Evolutionary conservation across 2,797 vertebrate species (phyloP).

Genomic region (Kryptolebias ocellatus): DNA sequence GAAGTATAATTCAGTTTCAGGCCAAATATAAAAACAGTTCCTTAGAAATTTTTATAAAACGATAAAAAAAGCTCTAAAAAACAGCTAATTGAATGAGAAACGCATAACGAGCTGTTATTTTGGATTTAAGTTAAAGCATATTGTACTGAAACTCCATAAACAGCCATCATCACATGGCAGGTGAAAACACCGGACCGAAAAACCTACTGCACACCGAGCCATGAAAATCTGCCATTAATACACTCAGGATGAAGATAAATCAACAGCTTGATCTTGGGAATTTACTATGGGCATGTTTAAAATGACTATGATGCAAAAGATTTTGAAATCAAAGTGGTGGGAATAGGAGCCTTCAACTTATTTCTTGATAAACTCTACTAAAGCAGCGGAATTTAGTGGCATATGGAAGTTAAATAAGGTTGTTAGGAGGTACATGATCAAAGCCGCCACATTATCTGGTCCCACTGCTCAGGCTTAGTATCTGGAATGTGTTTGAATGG

Average conservation of each 20-base stretch:
- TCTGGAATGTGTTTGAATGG: slow-evolving; percentile 53
- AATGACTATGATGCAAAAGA: slow-evolving; percentile 22
- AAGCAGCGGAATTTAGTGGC: slow-evolving; percentile 48
- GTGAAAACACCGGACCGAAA: slow-evolving; percentile 13
- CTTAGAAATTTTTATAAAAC: not conserved
- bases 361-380: slow-evolving; percentile 34
- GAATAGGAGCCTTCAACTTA: slow-evolving; percentile 3
- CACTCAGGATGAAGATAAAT: slow-evolving; percentile 6
- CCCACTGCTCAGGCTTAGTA: slow-evolving; percentile 39
- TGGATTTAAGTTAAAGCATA: slow-evolving; percentile 40
- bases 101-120: slow-evolving; percentile 5
- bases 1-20: slow-evolving; percentile 1
- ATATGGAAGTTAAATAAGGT: slow-evolving; percentile 48
- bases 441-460: slow-evolving; percentile 63
- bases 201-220: slow-evolving; percentile 9
- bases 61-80: not conserved
- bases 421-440: slow-evolving; percentile 60
- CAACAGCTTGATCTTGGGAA: slow-evolving; percentile 17
- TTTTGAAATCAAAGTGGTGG: slow-evolving; percentile 51
- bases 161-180: slow-evolving; percentile 3
- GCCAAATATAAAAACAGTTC: not conserved
- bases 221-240: not conserved
- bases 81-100: slow-evolving; percentile 25
- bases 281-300: slow-evolving; percentile 25
- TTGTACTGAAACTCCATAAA: slow-evolving; percentile 43